Percentiles rank a stretch among this genome's conserved stretches.
Evolutionary conservation across 2,113 vertebrate genomes (phyloP).

Genomic region (Zosterops borbonicus): DNA sequence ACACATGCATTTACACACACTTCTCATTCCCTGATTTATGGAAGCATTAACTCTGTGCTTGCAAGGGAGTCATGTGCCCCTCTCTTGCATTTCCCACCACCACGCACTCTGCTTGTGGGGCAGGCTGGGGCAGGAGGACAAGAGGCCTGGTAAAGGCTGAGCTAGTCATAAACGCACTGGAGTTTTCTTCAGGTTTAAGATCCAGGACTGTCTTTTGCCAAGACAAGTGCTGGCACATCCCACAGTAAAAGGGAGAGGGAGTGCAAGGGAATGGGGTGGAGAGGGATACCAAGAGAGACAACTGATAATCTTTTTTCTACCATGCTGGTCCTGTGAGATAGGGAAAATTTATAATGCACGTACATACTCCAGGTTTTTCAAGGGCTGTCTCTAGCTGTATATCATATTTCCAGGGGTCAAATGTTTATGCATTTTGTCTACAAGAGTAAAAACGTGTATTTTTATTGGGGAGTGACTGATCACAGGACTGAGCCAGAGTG

Average conservation of each 20-base stretch:
- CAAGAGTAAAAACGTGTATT: not conserved
- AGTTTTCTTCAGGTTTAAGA: slow-evolving; percentile 10
- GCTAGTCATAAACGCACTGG: not conserved
- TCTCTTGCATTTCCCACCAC: not conserved
- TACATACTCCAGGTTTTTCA: not conserved
- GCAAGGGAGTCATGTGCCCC: not conserved
- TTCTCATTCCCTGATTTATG: not conserved
- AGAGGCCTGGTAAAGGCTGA: not conserved
- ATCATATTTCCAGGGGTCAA: slow-evolving; percentile 36
- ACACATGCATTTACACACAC: not conserved
- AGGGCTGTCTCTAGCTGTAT: slow-evolving; percentile 3
- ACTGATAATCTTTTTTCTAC: not conserved
- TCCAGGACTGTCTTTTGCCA: slow-evolving; percentile 24
- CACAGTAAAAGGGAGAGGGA: not conserved
- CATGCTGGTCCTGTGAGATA: slow-evolving; percentile 7
- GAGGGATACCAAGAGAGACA: not conserved
- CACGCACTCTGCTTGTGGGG: accelerated
- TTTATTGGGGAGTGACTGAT: slow-evolving; percentile 15
- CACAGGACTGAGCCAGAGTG: not conserved
- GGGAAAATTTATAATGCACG: not conserved
- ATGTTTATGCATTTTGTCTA: slow-evolving; percentile 39
- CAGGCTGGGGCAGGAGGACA: not conserved
- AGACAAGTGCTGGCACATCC: slow-evolving; percentile 51
- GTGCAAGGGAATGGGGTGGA: not conserved
- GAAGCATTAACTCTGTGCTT: not conserved